These are phyloP conservation scores for Drosophila chauvacae DNA, from an alignment of 1,140 invertebrate species.

Conservation along the genomic window DNA sequence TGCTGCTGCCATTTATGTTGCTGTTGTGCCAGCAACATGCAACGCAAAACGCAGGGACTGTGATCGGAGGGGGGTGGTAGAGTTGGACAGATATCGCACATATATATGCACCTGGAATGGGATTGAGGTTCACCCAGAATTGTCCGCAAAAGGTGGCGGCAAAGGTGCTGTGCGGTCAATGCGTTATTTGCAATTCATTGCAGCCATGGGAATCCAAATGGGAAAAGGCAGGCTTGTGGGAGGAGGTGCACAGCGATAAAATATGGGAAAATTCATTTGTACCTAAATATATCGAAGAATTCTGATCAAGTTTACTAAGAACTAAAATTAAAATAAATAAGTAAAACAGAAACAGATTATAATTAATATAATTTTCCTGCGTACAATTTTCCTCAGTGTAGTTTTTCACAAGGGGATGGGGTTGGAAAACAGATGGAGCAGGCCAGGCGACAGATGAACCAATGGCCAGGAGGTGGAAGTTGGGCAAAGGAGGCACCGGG, in stretches of 20 bases:
- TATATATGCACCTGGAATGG: constrained; percentile 31
- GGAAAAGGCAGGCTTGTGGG: constrained; percentile 24
- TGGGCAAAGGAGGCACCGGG: not conserved
- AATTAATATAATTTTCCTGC: not conserved
- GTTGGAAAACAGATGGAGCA: constrained; percentile 39
- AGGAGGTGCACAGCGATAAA: not conserved
- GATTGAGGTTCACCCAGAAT: constrained; percentile 65
- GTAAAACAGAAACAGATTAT: not conserved
- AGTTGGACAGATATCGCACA: constrained; percentile 65
- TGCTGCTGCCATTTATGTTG: constrained; percentile 61
- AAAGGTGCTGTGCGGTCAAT: constrained; percentile 80
- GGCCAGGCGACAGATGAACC: constrained; percentile 25
- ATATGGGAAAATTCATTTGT: not conserved
- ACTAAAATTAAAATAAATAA: not conserved
- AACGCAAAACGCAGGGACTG: constrained; percentile 6
- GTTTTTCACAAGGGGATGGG: not conserved
- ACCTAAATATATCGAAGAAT: not conserved
- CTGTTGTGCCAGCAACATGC: constrained; percentile 66
- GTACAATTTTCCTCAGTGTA: not conserved
- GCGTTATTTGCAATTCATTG: constrained; percentile 82
- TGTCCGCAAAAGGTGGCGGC: constrained; percentile 75
- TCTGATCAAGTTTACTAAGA: not conserved
- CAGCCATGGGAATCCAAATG: constrained; percentile 59
- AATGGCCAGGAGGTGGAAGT: constrained; percentile 28
- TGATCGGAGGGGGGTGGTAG: not conserved